Evolutionary conservation across 2,113 vertebrate genomes (phyloP), one percentile per base, ranked within the genome.

Genomic region (Pteruthius melanotis): DNA sequence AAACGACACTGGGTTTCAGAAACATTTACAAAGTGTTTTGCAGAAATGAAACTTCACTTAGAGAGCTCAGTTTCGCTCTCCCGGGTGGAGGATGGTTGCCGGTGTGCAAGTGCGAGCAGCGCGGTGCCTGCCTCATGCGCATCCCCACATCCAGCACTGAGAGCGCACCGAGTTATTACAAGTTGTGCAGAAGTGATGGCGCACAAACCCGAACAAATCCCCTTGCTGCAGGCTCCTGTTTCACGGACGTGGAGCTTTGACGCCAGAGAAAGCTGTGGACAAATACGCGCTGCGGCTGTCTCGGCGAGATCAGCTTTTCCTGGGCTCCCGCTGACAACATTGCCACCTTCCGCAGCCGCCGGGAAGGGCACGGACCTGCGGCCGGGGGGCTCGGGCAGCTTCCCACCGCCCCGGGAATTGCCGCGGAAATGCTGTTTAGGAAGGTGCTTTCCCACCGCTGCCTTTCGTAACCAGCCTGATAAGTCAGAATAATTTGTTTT

Each of bases 391-490:
- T 5, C 7, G 9, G 63, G 54, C 77, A 7, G 82, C 47, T 18
- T 13, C 15, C 68, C 44, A 1, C 24, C 5, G 7, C 15, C 6
- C 24, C 53, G 37, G 33, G 17, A 33, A 22, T 1, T 3, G 17
- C 49, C 3, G 1, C 0, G 13, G 45, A n/a, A n/a, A 49, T 2
- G 20, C n/a, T 18, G 0, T 3, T 59, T 6, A 5, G 61, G 30
- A 68, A 39, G 39, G 56, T 4, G 42, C 15, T 64, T 89, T 44
- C 65, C 78, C 77, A 60, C 9, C 52, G 1, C 52, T 14, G 80
- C 7, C 17, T 60, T 19, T 3, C 4, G 30, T 12, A 16, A 20
- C 23, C 47, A 16, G 8, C 0, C 23, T 2, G 69, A 15, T 10
- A 10, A 47, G 13, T 45, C 27, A 13, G 33, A 56, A 23, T 6